phyloP scores from a whole-genome alignment of 1,140 invertebrate genomes.

The Octopus sinensis region DNA sequence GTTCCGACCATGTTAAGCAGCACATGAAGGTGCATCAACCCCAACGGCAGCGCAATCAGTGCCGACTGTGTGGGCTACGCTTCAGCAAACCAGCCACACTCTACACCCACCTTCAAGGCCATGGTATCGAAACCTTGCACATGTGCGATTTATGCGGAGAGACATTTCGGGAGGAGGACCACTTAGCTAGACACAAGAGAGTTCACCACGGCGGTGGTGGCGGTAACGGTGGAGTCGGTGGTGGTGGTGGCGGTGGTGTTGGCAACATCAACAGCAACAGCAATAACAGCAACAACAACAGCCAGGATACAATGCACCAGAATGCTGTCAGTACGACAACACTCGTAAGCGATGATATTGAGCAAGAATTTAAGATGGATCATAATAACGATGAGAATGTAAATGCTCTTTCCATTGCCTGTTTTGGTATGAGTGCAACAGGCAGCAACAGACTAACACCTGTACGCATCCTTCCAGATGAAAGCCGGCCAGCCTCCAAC shows the following conservation, averaged over 20 bases:
- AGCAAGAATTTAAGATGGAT: constrained; percentile 8
- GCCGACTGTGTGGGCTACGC: constrained; percentile 37
- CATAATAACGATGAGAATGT: not conserved
- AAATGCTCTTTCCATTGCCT: constrained; percentile 5
- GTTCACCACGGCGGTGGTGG: constrained; percentile 24
- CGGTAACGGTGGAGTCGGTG: not conserved
- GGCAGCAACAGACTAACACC: not conserved
- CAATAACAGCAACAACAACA: not conserved
- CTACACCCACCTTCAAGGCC: constrained; percentile 19
- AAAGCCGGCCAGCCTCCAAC: not conserved
- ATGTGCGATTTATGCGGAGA: constrained; percentile 46
- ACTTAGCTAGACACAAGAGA: constrained; percentile 38
- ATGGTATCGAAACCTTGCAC: constrained; percentile 26
- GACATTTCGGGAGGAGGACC: constrained; percentile 36
- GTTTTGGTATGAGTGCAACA: not conserved
- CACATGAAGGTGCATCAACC: constrained; percentile 47
- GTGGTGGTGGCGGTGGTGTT: not conserved
- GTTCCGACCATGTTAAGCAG: constrained; percentile 63
- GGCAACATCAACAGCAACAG: constrained; percentile 20
- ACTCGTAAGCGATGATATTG: not conserved
- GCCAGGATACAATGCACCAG: not conserved
- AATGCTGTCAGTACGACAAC: constrained; percentile 5
- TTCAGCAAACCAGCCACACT: constrained; percentile 22
- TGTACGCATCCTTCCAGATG: not conserved
- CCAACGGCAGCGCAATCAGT: constrained; percentile 34